Percentiles rank a stretch among this genome's conserved stretches.
Evolutionary conservation across 2,113 vertebrate species (phyloP).

Genomic region (Thamnaconus septentrionalis): DNA sequence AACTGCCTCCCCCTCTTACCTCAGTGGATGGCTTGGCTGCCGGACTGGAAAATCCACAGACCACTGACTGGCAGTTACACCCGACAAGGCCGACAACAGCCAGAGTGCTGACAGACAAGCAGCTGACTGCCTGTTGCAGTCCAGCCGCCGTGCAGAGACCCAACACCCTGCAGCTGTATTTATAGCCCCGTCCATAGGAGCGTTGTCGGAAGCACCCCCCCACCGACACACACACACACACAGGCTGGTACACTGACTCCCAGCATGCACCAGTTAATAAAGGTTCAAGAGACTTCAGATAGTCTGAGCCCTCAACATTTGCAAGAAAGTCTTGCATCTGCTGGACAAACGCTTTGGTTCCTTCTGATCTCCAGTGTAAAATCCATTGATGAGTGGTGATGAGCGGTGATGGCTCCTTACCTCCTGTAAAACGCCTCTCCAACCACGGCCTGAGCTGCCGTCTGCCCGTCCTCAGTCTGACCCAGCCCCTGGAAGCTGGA

Average conservation of each 20-base stretch:
- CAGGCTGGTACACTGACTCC: too few relatives aligned
- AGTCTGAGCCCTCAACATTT: too few relatives aligned
- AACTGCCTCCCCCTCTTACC: slow-evolving; percentile 29
- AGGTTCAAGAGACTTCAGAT: too few relatives aligned
- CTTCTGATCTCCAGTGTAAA: too few relatives aligned
- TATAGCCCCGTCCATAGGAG: slow-evolving; percentile 57
- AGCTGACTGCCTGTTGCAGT: slow-evolving; percentile 67
- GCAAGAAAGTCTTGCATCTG: too few relatives aligned
- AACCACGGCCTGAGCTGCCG: slow-evolving; percentile 15
- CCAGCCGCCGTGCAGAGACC: slow-evolving; percentile 51
- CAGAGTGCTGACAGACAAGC: slow-evolving; percentile 46
- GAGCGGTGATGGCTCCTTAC: slow-evolving; percentile 34
- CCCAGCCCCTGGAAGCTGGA: slow-evolving; percentile 6
- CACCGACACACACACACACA: too few relatives aligned
- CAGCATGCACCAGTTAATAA: neutral
- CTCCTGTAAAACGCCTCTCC: slow-evolving; percentile 49
- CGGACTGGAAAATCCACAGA: slow-evolving; percentile 43
- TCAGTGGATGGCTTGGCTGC: slow-evolving; percentile 29
- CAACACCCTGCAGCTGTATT: slow-evolving; percentile 64
- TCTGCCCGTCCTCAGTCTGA: slow-evolving; percentile 3
- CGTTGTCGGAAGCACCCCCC: too few relatives aligned
- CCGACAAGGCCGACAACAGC: slow-evolving; percentile 28
- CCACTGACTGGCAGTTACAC: slow-evolving; percentile 24
- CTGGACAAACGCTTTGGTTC: too few relatives aligned
- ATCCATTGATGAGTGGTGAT: too few relatives aligned